phyloP scores from a whole-genome alignment of 2,113 vertebrate genomes.

The Clinocottus analis region DNA sequence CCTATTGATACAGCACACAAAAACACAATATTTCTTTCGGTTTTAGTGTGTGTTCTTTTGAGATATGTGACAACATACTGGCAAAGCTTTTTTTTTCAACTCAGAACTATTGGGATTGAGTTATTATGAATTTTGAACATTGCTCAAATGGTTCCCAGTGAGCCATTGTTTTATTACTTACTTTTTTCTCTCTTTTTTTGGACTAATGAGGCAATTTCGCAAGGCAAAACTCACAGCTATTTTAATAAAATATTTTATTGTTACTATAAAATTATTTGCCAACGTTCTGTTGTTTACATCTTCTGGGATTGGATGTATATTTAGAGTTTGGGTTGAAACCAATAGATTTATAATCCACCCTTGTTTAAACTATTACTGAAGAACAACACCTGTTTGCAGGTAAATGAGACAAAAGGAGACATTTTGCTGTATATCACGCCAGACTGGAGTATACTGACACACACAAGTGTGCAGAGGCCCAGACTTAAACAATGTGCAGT shows the following conservation, averaged over 20 bases:
- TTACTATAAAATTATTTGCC: not conserved
- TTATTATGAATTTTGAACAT: not conserved
- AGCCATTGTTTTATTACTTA: not conserved
- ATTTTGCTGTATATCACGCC: not conserved
- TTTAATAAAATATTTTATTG: not conserved
- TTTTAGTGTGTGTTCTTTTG: conserved; percentile 4
- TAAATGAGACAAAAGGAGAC: conserved; percentile 2
- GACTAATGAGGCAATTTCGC: not conserved
- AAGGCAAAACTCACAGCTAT: not conserved
- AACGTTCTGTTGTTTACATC: not conserved
- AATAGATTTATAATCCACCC: not conserved
- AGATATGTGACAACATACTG: not conserved
- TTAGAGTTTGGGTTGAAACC: not conserved
- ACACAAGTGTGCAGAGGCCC: conserved; percentile 25
- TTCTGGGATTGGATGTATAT: not conserved
- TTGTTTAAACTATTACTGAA: not conserved
- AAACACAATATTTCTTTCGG: conserved; percentile 32
- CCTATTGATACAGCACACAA: conserved; percentile 13
- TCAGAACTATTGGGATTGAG: not conserved
- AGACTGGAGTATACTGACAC: conserved; percentile 7
- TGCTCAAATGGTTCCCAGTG: not conserved
- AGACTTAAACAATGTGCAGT: conserved; percentile 22
- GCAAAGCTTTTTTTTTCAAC: not conserved
- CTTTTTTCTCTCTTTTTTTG: not conserved
- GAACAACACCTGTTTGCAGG: not conserved